Evolutionary conservation across 2,113 vertebrate genomes (phyloP), one percentile per base, ranked within the genome.

Genomic region (Canis aureus): DNA sequence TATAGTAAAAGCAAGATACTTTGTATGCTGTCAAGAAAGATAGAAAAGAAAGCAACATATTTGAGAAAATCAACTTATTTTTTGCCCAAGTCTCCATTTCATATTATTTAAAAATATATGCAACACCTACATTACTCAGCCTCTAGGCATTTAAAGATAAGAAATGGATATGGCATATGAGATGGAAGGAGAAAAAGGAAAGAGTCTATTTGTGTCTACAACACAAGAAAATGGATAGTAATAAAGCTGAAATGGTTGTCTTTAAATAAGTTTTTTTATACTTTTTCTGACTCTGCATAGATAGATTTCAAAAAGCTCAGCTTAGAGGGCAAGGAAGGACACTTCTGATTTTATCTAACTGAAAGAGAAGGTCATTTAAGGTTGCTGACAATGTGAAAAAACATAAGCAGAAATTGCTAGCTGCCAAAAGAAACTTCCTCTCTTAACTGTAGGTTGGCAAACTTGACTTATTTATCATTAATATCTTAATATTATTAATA

Each of bases 71-170:
- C 11, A 96, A 91, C 17, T 35, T 27, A 97, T 29, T 93, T 67
- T 97, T 67, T 91, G 3, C 51, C 27, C 71, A 97, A 25, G 22
- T 51, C 59, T 96, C 91, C 90, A 88, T 93, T 97, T 89, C 92
- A 16, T 94, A 94, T 98, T 29, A 1, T 97, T 97, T 92, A 80
- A 71, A 93, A 95, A 95, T 96, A 80, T 83, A 83, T 66, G 62
- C 7, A 94, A 49, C 53, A 84, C 29, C n/a, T 94, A 79, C 29
- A 38, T 94, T 76, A 74, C 10, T 89, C 66, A 81, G 32, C 80
- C 62, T 90, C 22, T 60, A 86, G 67, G 73, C 59, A 92, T 94
- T 96, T 87, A 69, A 89, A 89, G 29, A 83, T 11, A 95, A 64
- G 19, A 95, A 97, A 71, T 43, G 23, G 32, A 84, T 76, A 16